These are phyloP conservation scores for Paracanthobrama guichenoti DNA, from an alignment of 2,113 vertebrate species.

Conservation along the genomic window DNA sequence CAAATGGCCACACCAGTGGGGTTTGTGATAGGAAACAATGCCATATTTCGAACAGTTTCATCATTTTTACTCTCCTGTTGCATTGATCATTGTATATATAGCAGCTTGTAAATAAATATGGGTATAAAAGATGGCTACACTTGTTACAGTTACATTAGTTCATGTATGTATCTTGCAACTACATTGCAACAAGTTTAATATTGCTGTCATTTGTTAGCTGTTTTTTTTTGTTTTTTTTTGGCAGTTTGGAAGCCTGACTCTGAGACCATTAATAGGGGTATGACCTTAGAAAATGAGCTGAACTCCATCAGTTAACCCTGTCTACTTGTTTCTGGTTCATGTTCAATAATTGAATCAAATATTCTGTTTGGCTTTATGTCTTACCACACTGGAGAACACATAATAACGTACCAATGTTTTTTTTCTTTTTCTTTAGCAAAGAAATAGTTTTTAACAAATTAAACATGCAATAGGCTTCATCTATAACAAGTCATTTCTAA, in stretches of 20 bases:
- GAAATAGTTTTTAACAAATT: background rate
- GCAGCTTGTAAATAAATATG: conserved; percentile 48
- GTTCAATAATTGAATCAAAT: conserved; percentile 20
- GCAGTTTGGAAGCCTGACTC: background rate
- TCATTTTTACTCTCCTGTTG: conserved; percentile 63
- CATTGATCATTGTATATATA: background rate
- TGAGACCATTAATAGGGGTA: background rate
- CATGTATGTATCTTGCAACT: background rate
- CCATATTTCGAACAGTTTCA: conserved; percentile 71
- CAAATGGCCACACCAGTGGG: conserved; percentile 24
- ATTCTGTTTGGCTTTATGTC: background rate
- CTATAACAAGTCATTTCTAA: conserved; percentile 37
- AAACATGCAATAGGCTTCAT: conserved; percentile 36
- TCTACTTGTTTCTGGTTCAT: conserved; percentile 33
- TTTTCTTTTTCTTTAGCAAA: background rate
- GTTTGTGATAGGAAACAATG: conserved; percentile 50
- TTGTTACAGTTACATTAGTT: background rate
- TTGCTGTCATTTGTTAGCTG: background rate
- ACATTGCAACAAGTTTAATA: conserved; percentile 16
- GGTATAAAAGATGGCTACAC: conserved; percentile 43
- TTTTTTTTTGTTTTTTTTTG: background rate
- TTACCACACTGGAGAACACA: conserved; percentile 16
- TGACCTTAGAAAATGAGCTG: conserved; percentile 36
- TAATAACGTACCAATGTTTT: conserved; percentile 29
- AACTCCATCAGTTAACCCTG: conserved; percentile 11